Base-by-base conservation (phyloP, 2,113 vertebrate genomes). In the Trogon melanurus region DNA sequence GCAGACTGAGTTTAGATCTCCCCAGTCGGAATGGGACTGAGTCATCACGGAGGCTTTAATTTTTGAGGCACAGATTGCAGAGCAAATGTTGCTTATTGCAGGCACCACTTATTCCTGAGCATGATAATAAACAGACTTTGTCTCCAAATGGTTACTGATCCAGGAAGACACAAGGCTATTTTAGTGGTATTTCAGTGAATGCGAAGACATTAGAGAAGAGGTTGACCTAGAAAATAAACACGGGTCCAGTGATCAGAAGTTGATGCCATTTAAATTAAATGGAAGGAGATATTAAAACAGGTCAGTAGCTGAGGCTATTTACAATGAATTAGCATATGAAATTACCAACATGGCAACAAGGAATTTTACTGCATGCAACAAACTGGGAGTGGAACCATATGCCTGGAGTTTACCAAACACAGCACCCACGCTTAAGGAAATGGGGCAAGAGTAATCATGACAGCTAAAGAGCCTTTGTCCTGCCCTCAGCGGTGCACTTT, bases 61-160 rank as follows among this genome's bases (percentile, higher is more conserved):
- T 96, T 81, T 71, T 74, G 93, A 96, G 94, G 95, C 96, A 97
- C 96, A 97, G 95, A 97, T 97, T 97, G 96, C 95, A 87, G 86
- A 96, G 95, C 96, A 97, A 97, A 97, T 96, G 96, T 95, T 97
- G 96, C 96, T 96, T 96, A 92, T 95, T 96, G 95, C 94, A 95
- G 93, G 95, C 95, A 93, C 86, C 89, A 93, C 94, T 95, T 93
- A 84, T 84, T 93, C 94, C 94, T 65, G 93, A 95, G 95, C 94
- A 93, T 16, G 91, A 89, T 92, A 87, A 97, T 91, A 95, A 97
- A 96, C 96, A 97, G 95, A 96, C 73, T 97, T 95, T 95, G 94
- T 92, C 91, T 97, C 96, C 96, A 97, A 97, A 97, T 96, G 95
- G 94, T 97, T 95, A 91, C 96, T 95, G 95, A 97, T 97, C 96